phyloP scores from a whole-genome alignment of 2,113 vertebrate genomes.

The Chaetodon trifascialis region DNA sequence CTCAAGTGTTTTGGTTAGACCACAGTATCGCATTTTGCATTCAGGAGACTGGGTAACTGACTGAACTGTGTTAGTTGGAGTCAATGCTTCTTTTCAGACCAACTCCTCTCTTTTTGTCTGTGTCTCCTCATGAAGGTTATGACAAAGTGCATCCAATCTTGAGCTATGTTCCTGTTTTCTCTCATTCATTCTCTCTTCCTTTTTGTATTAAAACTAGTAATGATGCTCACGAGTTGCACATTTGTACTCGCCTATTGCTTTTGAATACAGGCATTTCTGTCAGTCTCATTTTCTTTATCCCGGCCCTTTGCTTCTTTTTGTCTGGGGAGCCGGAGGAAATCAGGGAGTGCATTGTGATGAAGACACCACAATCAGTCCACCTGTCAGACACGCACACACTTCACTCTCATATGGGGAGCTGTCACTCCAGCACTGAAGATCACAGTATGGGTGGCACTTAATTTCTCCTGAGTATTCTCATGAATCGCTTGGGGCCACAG shows the following conservation, averaged over 20 bases:
- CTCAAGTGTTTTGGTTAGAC: constrained; percentile 12
- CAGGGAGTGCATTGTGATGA: constrained; percentile 7
- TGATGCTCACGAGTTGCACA: neutral
- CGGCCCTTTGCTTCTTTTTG: neutral
- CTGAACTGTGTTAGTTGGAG: neutral
- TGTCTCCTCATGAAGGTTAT: neutral
- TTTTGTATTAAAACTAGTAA: neutral
- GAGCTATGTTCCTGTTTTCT: neutral
- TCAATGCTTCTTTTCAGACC: neutral
- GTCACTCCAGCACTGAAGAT: constrained; percentile 12
- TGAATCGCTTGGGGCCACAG: neutral
- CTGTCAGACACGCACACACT: neutral
- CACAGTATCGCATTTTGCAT: neutral
- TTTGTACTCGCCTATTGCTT: constrained; percentile 7
- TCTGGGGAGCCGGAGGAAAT: constrained; percentile 8
- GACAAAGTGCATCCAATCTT: neutral
- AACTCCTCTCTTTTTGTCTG: neutral
- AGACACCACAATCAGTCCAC: neutral
- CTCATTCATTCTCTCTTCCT: neutral
- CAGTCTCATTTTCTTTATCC: neutral
- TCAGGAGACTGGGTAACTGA: neutral
- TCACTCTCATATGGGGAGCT: constrained; percentile 1
- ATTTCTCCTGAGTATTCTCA: constrained; percentile 9
- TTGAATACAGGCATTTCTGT: constrained; percentile 9
- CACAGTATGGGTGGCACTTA: constrained; percentile 7